phyloP scores from a whole-genome alignment of 2,888 invertebrate species.

The Merodon equestris region DNA sequence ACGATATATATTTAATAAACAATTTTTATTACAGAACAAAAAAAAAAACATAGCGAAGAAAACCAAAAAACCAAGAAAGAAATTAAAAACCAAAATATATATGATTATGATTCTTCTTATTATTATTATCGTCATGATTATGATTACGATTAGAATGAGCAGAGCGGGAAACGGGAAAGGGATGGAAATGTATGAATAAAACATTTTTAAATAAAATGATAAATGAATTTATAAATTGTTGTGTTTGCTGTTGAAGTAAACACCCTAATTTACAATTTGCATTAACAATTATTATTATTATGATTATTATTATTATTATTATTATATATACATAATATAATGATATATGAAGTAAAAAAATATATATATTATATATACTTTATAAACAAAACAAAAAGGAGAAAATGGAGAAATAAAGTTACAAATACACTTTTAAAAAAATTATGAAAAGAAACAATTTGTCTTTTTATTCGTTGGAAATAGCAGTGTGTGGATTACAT shows the following conservation, averaged over 20 bases:
- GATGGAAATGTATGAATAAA: slow-evolving; percentile 56
- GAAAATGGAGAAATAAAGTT: slow-evolving; percentile 66
- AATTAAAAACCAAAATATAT: slow-evolving; percentile 52
- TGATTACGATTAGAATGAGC: slow-evolving; percentile 55
- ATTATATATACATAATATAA: slow-evolving; percentile 64
- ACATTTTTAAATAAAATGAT: slow-evolving; percentile 70
- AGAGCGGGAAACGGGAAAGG: slow-evolving; percentile 42
- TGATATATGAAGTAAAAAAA: slow-evolving; percentile 63
- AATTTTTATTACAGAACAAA: slow-evolving; percentile 72
- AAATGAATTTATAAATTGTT: slow-evolving; percentile 71
- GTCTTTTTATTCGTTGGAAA: neutral
- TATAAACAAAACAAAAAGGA: slow-evolving; percentile 63
- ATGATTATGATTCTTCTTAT: slow-evolving; percentile 51
- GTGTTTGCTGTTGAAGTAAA: slow-evolving; percentile 71
- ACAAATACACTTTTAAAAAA: slow-evolving; percentile 68
- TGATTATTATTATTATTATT: slow-evolving; percentile 52
- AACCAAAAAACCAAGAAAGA: slow-evolving; percentile 38
- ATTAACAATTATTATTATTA: slow-evolving; percentile 60
- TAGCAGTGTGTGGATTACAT: too few species aligned
- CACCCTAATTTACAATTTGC: slow-evolving; percentile 70
- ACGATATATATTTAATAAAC: slow-evolving; percentile 69
- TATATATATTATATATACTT: slow-evolving; percentile 69
- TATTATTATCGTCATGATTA: slow-evolving; percentile 42
- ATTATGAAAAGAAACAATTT: slow-evolving; percentile 30
- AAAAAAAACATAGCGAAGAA: slow-evolving; percentile 28